A percentile compares a stretch with the other conserved stretches of the same genome.
Conservation (phyloP, 2,113 vertebrate genomes). For the Columba livia region DNA sequence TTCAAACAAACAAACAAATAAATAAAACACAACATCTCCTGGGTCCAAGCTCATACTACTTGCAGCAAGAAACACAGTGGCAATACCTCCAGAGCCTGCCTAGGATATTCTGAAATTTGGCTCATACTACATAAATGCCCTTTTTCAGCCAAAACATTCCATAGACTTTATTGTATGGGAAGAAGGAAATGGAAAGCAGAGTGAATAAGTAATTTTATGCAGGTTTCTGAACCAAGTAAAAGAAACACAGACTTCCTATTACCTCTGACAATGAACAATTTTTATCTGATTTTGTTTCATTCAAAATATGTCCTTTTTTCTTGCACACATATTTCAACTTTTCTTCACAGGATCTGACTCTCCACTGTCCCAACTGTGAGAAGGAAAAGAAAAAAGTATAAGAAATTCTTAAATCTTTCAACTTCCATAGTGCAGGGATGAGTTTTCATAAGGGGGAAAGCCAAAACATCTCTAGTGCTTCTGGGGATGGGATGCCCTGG, state of each 20-base stretch:
- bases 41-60: background rate
- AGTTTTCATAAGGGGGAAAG: background rate
- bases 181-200: background rate
- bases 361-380: constrained; percentile 86
- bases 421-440: background rate
- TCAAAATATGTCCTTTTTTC: constrained; percentile 80
- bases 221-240: background rate
- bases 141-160: background rate
- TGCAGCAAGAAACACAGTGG: background rate
- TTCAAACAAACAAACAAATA: background rate
- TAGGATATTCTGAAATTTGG: background rate
- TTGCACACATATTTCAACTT: constrained; percentile 87
- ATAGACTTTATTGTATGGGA: background rate
- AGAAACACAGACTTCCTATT: background rate
- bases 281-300: constrained; percentile 63
- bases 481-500: background rate
- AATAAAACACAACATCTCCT: background rate
- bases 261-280: constrained; percentile 81
- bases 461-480: background rate
- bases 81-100: background rate
- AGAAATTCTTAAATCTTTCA: background rate
- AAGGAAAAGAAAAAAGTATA: background rate
- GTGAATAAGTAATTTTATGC: background rate
- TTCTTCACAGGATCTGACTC: constrained; percentile 76
- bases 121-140: background rate